Conservation (phyloP, 1,140 invertebrate species). For the Drosophila oshimai region DNA sequence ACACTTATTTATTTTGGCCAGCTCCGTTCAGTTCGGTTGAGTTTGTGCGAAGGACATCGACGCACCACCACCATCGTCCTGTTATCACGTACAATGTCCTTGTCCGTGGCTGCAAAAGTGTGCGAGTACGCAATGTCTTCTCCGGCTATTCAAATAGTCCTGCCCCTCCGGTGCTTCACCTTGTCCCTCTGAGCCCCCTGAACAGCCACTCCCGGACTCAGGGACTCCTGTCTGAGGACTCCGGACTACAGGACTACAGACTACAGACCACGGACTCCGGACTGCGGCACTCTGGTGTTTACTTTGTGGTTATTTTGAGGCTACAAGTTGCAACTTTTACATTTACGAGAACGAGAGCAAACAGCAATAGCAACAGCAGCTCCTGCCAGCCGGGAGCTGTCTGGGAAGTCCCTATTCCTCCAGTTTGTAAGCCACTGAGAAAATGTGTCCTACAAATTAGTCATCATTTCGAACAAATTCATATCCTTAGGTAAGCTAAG, state of each 20-base stretch:
- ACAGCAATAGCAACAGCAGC: slow-evolving; percentile 31
- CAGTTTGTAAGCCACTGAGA: not conserved
- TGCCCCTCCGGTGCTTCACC: slow-evolving; percentile 31
- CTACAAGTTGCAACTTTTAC: slow-evolving; percentile 78
- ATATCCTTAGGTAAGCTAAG: not conserved
- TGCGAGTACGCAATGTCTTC: slow-evolving; percentile 52
- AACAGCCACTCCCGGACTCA: not conserved
- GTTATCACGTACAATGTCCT: slow-evolving; percentile 47
- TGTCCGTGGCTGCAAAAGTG: slow-evolving; percentile 32
- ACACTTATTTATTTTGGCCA: slow-evolving; percentile 73
- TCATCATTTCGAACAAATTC: not conserved
- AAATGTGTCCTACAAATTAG: not conserved
- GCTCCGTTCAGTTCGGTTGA: slow-evolving; percentile 8
- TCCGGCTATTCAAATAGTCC: slow-evolving; percentile 71
- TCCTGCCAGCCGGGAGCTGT: slow-evolving; percentile 7
- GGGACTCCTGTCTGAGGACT: not conserved
- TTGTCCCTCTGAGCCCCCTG: not conserved
- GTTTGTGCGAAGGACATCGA: slow-evolving; percentile 26
- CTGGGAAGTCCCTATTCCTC: slow-evolving; percentile 3
- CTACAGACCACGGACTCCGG: not conserved
- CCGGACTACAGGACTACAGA: not conserved
- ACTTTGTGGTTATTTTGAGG: slow-evolving; percentile 80
- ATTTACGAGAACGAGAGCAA: slow-evolving; percentile 57
- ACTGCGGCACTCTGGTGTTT: slow-evolving; percentile 69
- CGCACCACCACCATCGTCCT: slow-evolving; percentile 11